phyloP scores from a whole-genome alignment of 2,113 vertebrate species.

The Athene noctua region DNA sequence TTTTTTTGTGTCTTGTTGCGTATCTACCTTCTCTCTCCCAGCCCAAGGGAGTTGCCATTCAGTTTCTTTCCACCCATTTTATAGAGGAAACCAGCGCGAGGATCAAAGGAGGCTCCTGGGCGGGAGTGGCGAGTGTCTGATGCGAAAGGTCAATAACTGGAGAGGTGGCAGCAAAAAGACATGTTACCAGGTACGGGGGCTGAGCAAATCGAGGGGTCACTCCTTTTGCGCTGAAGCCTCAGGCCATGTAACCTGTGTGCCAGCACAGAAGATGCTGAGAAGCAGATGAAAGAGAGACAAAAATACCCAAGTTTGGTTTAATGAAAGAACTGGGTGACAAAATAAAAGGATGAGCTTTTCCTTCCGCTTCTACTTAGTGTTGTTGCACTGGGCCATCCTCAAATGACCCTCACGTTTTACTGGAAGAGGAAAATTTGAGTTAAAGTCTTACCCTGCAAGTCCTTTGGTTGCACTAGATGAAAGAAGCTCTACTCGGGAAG shows the following conservation, averaged over 20 bases:
- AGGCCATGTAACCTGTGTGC: neutral
- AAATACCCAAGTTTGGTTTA: neutral
- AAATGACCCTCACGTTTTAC: neutral
- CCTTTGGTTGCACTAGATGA: neutral
- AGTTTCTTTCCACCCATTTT: neutral
- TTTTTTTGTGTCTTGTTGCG: neutral
- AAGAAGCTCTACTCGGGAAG: neutral
- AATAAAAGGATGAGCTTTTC: neutral
- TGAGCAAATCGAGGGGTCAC: neutral
- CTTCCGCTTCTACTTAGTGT: neutral
- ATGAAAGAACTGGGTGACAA: neutral
- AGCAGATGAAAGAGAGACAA: neutral
- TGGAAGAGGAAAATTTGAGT: neutral
- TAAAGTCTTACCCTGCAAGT: neutral
- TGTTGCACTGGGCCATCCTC: neutral
- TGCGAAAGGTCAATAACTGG: neutral
- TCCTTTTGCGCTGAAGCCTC: neutral
- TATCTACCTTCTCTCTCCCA: neutral
- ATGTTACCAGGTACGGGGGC: accelerated
- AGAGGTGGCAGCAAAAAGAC: neutral
- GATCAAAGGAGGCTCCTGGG: neutral
- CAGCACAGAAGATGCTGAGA: neutral
- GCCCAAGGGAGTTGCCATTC: neutral
- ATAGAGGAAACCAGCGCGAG: neutral
- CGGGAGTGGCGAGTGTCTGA: accelerated